Base-by-base conservation (phyloP, 2,797 vertebrate species). In the Myiotriccus ornatus region DNA sequence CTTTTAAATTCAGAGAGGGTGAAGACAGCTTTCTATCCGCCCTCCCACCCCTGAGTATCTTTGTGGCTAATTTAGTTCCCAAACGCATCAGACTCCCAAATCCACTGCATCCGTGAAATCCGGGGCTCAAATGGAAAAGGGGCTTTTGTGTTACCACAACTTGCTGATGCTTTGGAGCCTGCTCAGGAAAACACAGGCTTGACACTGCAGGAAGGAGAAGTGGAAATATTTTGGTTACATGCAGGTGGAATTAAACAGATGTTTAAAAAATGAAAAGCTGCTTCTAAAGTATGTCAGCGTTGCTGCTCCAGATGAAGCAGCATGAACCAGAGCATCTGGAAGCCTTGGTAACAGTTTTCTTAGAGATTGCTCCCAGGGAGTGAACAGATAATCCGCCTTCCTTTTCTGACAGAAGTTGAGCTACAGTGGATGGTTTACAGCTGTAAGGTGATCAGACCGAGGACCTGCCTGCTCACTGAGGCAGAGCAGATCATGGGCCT, bases 301-400 rank as follows among this genome's bases (percentile, higher is more conserved):
- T 67, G 79, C 64, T 79, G 62, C 77, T 94, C 84, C 70, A 89
- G 83, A 84, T 87, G 84, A 94, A 95, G 81, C 78, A 87, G 77
- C 82, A 71, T 79, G 90, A 95, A 88, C 77, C 28, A 74, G 79
- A 96, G 90, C 83, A 95, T 94, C 95, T 92, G 79, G 94, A 96
- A 96, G 93, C 90, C 93, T 97, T 93, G 92, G 93, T 95, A 94
- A 97, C 93, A 94, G 94, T 85, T 91, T 89, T 97, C 79, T 93
- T 83, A 89, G 30, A 59, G 57, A 73, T 90, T 95, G 71, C 64
- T 94, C 76, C n/a, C 65, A 62, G 76, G 65, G 85, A 97, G 46
- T 2, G 30, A 95, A 89, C 86, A 89, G 89, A 93, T 95, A 83
- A 94, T 85, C 41, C 12, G 55, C 82, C 69, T 89, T 78, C 89